phyloP scores from a whole-genome alignment of 2,888 invertebrate genomes.

The Meiosimyza platycephala region DNA sequence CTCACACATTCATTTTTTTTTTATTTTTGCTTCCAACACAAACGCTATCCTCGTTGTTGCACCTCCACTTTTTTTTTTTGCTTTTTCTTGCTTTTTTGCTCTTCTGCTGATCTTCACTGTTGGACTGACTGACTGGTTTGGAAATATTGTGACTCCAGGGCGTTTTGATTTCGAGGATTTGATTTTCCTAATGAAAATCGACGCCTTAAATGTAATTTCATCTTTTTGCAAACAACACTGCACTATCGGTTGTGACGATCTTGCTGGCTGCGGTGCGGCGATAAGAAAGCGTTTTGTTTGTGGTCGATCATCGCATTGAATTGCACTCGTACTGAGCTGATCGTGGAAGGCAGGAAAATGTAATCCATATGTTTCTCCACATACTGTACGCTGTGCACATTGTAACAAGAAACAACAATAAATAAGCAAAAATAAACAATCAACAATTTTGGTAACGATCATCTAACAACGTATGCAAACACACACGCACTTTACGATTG shows the following conservation, averaged over 20 bases:
- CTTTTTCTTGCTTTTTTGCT: too few relatives aligned
- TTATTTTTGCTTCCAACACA: neutral
- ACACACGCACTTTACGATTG: neutral
- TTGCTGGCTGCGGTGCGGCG: slow-evolving; percentile 3
- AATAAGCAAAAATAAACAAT: neutral
- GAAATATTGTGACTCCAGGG: neutral
- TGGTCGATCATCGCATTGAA: neutral
- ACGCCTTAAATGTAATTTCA: slow-evolving; percentile 18
- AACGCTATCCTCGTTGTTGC: neutral
- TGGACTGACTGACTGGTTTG: neutral
- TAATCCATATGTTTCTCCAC: slow-evolving; percentile 16
- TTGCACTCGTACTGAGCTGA: too few relatives aligned
- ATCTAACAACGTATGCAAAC: neutral
- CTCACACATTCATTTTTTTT: neutral
- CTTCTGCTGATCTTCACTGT: too few relatives aligned
- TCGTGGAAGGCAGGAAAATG: neutral
- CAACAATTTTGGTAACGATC: slow-evolving; percentile 16
- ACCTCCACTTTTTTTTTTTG: neutral
- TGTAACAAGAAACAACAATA: neutral
- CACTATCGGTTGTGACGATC: slow-evolving; percentile 11
- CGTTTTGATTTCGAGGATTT: slow-evolving; percentile 31
- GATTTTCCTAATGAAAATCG: slow-evolving; percentile 33
- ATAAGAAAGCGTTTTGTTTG: neutral
- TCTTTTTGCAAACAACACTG: neutral
- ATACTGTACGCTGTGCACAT: too few relatives aligned